Base-by-base conservation (phyloP, 2,888 invertebrate genomes). In the Alloplasta piceator region DNA sequence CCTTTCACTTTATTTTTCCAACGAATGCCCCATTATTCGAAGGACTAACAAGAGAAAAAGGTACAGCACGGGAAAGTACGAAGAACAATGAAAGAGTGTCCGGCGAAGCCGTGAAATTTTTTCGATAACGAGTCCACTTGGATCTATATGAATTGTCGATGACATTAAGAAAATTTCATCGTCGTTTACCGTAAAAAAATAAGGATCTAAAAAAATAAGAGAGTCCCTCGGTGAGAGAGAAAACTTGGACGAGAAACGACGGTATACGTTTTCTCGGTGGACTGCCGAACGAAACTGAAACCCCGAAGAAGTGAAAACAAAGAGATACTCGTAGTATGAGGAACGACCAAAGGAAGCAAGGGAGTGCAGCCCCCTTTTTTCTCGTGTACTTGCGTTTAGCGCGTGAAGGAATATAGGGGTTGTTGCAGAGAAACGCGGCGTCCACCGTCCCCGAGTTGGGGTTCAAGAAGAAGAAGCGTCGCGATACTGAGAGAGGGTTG, bases 221-320 rank as follows among this genome's bases (percentile, higher is more conserved):
- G 6, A 43, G 50, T 16, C 36, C 36, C 52, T 39, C 16, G 36
- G 14, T 5, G 36, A 66, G 56, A 58, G 26, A 72, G 4, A 61
- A 58, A 55, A 6, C n/a, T 9, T n/a, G 16, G 46, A 58, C 39
- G 76, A 41, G 48, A 41, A 67, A 70, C 43, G 64, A 60, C 56
- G 50, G 4, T 50, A 55, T 73, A 73, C 84, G 74, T 82, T 79
- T 76, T 83, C 56, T 83, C 67, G 12, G 82, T 83, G 85, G 86
- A 83, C 86, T 88, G 85, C 87, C 86, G 89, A 90, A 90, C 91
- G 91, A 91, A 90, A 92, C 92, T 91, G 91, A 78, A 64, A 66
- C 74, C 61, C 48, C 85, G 89, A 91, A 91, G 90, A 91, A 91
- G 90, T 89, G 91, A 90, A 92, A 92, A 92, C 92, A 92, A 92